Base-by-base conservation (phyloP, 2,797 vertebrate species). In the Coluber constrictor region DNA sequence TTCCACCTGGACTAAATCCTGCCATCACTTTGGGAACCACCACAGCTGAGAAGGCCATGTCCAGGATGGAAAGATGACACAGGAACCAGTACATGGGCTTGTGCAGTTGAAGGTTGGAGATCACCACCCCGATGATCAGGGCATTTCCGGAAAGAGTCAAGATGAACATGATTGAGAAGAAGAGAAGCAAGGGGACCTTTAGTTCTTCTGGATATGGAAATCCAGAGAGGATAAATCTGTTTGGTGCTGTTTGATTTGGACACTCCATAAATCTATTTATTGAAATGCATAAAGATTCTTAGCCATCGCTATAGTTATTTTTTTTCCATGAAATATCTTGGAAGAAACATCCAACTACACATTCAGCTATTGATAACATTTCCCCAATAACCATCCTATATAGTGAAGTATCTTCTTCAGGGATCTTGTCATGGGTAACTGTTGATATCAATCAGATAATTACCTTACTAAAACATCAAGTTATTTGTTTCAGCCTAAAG, bases 151-250 rank as follows among this genome's bases (percentile, higher is more conserved):
- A 60, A 7, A 96, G 90, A 3, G 79, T 90, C 10, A 95, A 10
- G 8, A 55, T 27, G 29, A 92, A 94, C 20, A 94, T 57, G 8
- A 92, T 25, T n/a, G 32, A 91, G 47, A 91, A 87, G 0, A 96
- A 55, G 55, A 89, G 18, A 5, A 96, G 59, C 23, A 95, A 88
- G 3, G 79, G 20, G 0, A 10, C 18, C 88, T 96, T 87, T 0
- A 95, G 47, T 5, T 94, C 95, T 32, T 61, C 43, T 13, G 92
- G 93, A 25, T 88, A 93, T 16, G 94, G 94, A 61, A 96, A 93
- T n/a, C 95, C 94, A 86, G 95, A 91, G 47, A 96, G 90, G 74
- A 92, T 86, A 90, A 95, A 95, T n/a, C 94, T 94, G 0, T 88
- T 94, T 87, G 32, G 70, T 20, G 70, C 93, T 8, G 95, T 96